Base-by-base conservation (phyloP, 2,113 vertebrate species). In the Phaethornis superciliosus region DNA sequence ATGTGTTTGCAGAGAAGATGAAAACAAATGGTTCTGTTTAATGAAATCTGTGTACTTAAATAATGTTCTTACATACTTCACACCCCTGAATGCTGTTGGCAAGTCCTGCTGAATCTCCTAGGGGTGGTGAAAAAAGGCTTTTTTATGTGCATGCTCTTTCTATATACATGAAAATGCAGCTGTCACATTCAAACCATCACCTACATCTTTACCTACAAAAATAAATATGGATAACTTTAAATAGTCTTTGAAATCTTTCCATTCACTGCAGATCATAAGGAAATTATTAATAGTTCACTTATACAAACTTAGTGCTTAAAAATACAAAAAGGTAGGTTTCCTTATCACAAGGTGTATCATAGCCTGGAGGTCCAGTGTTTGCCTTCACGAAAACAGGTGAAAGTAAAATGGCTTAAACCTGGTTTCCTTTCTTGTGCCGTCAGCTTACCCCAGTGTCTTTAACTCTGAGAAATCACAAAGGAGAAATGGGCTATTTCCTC, bases 11-110 rank as follows among this genome's bases (percentile, higher is more conserved):
- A 91, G 88, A 58, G 77, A 56, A n/a, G 60, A 81, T 6, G 44
- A 89, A 95, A 97, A 89, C 85, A 95, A 96, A 93, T 82, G 81
- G 71, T 46, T 94, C 81, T 95, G 88, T 94, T 94, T 90, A 94
- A 92, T 94, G 81, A 90, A 75, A 91, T 91, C 92, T 84, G 69
- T 75, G 81, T 86, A 75, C 86, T 95, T 93, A 88, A 95, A 84
- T 94, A 89, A 92, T 54, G 85, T 95, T 62, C 92, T 94, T 80
- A 72, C 85, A 92, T 85, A 82, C 89, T 96, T 95, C 87, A 89
- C 89, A 63, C 93, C 93, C 88, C 75, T 1, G 12, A 81, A 74
- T 46, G 65, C 52, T 84, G 74, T 85, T 90, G 70, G 89, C 86
- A 87, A 77, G 74, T 87, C 67, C 87, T 88, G 67, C 84, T 79